Percentiles rank a stretch among this genome's conserved stretches.
Evolutionary conservation across 2,797 vertebrate species (phyloP).

Genomic region (Simalia tracyae): DNA sequence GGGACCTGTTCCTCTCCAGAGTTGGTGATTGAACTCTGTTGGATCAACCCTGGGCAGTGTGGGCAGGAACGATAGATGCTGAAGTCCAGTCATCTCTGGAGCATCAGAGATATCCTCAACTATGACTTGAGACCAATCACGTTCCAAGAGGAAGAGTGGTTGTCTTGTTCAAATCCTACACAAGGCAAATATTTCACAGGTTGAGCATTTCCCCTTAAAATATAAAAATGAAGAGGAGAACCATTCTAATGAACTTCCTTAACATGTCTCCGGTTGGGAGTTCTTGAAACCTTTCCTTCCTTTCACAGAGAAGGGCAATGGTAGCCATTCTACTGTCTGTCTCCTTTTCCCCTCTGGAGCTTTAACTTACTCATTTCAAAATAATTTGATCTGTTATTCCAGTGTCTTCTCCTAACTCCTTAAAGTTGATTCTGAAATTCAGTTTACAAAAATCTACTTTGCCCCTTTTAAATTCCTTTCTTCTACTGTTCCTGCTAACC

Average conservation of each 20-base stretch:
- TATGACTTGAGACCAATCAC: not conserved
- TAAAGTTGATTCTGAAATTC: not conserved
- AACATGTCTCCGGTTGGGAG: not conserved
- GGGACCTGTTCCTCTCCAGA: not conserved
- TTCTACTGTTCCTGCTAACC: not conserved
- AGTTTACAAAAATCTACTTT: not conserved
- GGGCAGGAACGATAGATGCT: not conserved
- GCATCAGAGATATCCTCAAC: too few relatives aligned
- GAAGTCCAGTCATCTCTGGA: not conserved
- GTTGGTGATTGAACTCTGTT: not conserved
- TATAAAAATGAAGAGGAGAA: not conserved
- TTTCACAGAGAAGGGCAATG: not conserved
- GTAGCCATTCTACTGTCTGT: not conserved
- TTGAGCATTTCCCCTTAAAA: not conserved
- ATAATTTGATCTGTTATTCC: not conserved
- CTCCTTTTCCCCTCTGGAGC: not conserved
- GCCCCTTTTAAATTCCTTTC: not conserved
- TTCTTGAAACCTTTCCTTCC: not conserved
- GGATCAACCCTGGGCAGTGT: too few relatives aligned
- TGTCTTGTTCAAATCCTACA: not conserved
- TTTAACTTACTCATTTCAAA: not conserved
- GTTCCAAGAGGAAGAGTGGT: not conserved
- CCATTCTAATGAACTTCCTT: not conserved
- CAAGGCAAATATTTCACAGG: not conserved
- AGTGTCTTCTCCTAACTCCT: not conserved